Evolutionary conservation across 2,888 invertebrate genomes (phyloP).

Genomic region (Podotricha telesiphe): DNA sequence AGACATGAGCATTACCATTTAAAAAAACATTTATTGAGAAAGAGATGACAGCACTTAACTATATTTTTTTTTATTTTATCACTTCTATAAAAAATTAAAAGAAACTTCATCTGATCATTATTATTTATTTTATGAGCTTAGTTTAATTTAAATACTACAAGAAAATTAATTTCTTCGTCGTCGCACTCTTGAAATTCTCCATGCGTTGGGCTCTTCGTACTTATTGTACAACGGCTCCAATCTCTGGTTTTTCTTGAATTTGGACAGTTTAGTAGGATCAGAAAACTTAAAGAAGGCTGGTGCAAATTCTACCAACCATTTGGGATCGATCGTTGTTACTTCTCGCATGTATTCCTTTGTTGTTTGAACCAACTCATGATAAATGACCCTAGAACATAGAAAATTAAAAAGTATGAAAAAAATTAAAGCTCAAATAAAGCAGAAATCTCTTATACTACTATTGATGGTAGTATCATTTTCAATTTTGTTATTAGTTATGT

Average conservation of each 20-base stretch:
- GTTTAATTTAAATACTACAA: slow-evolving; percentile 1
- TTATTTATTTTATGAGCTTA: neutral
- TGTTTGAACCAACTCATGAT: slow-evolving; percentile 99
- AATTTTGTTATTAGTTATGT: neutral
- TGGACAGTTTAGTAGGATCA: slow-evolving; percentile 98
- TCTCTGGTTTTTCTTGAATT: slow-evolving; percentile 99
- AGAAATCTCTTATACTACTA: too few species aligned
- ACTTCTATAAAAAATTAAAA: too few species aligned
- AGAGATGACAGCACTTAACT: too few species aligned
- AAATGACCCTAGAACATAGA: slow-evolving; percentile 90
- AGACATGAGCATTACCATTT: too few species aligned
- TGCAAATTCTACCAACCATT: slow-evolving; percentile 99
- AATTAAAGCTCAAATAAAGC: too few species aligned
- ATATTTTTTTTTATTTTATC: too few species aligned
- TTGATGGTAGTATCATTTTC: too few species aligned
- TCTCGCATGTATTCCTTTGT: slow-evolving; percentile 99
- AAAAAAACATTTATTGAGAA: too few species aligned
- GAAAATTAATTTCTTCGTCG: slow-evolving; percentile 90
- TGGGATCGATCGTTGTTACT: slow-evolving; percentile 97
- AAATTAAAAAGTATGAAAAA: too few species aligned
- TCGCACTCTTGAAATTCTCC: slow-evolving; percentile 97
- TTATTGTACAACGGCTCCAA: slow-evolving; percentile 99
- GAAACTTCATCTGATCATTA: neutral
- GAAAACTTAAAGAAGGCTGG: slow-evolving; percentile 99
- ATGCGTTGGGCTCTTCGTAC: slow-evolving; percentile 99